A percentile compares a stretch with the other conserved stretches of the same genome.
Conservation (phyloP, 2,888 invertebrate species). For the Orthonevra nobilis region DNA sequence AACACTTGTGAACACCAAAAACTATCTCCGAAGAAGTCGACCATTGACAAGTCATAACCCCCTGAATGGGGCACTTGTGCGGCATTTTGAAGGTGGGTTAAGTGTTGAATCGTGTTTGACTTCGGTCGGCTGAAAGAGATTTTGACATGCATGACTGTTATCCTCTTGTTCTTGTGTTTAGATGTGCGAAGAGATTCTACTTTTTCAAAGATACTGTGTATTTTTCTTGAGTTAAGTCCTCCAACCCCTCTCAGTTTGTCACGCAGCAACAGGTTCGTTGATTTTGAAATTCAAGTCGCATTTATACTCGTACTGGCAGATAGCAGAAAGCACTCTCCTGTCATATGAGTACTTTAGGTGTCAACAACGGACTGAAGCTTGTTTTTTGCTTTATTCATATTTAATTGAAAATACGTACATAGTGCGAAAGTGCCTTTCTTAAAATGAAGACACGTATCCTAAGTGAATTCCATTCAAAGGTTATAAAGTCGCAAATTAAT, state of each 20-base stretch:
- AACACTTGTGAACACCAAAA: constrained; percentile 22
- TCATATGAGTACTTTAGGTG: constrained; percentile 25
- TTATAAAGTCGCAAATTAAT: constrained; percentile 24
- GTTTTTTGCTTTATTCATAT: background rate
- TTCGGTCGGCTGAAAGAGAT: constrained; percentile 46
- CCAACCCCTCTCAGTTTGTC: background rate
- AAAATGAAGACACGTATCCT: too few relatives aligned
- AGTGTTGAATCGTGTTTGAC: constrained; percentile 64
- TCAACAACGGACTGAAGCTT: constrained; percentile 1
- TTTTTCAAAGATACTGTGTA: background rate
- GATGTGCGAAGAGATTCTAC: background rate
- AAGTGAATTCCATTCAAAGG: constrained; percentile 30
- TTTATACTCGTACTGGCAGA: background rate
- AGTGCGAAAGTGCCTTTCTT: too few relatives aligned
- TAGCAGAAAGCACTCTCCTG: constrained; percentile 25
- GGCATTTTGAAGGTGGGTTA: constrained; percentile 64
- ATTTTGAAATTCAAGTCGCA: constrained; percentile 44
- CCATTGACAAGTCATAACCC: constrained; percentile 57
- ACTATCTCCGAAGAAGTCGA: constrained; percentile 49
- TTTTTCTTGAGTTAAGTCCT: constrained; percentile 7
- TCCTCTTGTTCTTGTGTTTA: constrained; percentile 29
- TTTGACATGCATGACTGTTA: constrained; percentile 56
- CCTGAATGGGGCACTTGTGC: constrained; percentile 46
- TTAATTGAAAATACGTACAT: constrained; percentile 28
- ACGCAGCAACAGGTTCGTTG: constrained; percentile 39